Conservation (phyloP, 1,140 invertebrate genomes). For the Thaumetopoea pityocampa region DNA sequence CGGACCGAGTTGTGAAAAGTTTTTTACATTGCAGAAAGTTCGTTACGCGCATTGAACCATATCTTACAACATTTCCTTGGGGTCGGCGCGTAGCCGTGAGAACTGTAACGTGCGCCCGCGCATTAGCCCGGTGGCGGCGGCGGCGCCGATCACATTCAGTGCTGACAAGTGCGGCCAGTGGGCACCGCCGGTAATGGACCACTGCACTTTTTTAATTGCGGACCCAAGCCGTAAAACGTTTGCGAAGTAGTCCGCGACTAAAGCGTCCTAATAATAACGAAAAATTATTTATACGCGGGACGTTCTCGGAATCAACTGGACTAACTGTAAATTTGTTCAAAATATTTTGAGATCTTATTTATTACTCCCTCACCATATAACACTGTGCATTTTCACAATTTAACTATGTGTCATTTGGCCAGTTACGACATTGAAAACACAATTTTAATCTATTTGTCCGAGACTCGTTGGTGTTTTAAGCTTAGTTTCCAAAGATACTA, state of each 20-base stretch:
- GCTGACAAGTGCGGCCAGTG: slow-evolving; percentile 44
- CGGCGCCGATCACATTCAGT: slow-evolving; percentile 37
- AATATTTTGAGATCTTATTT: too few species aligned
- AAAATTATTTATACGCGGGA: too few species aligned
- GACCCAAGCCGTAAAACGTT: slow-evolving; percentile 3
- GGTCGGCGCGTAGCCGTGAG: slow-evolving; percentile 51
- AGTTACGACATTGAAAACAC: too few species aligned
- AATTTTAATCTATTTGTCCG: too few species aligned
- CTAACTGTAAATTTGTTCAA: too few species aligned
- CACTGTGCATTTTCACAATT: too few species aligned
- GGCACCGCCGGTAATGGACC: slow-evolving; percentile 13
- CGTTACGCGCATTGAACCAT: slow-evolving; percentile 62
- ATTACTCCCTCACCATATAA: too few species aligned
- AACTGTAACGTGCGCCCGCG: slow-evolving; percentile 40
- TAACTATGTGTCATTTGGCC: too few species aligned
- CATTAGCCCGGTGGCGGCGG: slow-evolving; percentile 39
- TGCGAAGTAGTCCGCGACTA: slow-evolving; percentile 2
- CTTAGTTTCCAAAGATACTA: too few species aligned
- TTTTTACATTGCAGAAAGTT: slow-evolving; percentile 24
- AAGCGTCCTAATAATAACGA: too few species aligned
- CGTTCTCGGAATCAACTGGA: too few species aligned
- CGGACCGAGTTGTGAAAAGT: slow-evolving; percentile 14
- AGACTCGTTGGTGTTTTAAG: too few species aligned
- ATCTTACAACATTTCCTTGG: slow-evolving; percentile 57
- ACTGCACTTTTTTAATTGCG: slow-evolving; percentile 15